Conservation (phyloP, 2,888 invertebrate species). For the Callyntrura sp. region DNA sequence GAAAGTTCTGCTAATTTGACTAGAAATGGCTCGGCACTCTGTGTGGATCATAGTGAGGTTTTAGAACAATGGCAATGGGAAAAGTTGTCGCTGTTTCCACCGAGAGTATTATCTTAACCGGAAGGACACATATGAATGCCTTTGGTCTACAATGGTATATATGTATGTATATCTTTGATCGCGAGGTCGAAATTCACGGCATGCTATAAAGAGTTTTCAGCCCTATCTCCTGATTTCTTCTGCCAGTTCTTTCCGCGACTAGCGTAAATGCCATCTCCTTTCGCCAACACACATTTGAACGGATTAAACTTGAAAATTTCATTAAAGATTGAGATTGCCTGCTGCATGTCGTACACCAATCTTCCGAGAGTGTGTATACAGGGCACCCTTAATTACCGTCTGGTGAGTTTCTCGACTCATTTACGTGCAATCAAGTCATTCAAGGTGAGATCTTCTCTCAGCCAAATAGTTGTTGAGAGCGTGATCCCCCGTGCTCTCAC, state of each 20-base stretch:
- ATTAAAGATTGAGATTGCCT: slow-evolving; percentile 38
- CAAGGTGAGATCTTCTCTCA: slow-evolving; percentile 5
- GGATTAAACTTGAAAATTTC: slow-evolving; percentile 27
- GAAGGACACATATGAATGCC: background rate
- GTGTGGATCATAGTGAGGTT: no score
- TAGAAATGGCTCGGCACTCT: background rate
- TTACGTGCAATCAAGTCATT: slow-evolving; percentile 41
- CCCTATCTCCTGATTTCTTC: background rate
- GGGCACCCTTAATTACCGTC: slow-evolving; percentile 47
- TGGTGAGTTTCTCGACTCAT: slow-evolving; percentile 16
- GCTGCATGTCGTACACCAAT: slow-evolving; percentile 14
- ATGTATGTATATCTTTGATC: background rate
- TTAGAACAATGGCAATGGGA: slow-evolving; percentile 2
- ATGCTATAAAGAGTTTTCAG: background rate
- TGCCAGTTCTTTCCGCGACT: background rate
- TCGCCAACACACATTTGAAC: background rate
- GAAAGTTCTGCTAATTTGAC: background rate
- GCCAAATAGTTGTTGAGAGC: background rate
- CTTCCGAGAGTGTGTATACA: no score
- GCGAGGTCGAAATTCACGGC: slow-evolving; percentile 3
- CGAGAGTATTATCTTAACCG: no score
- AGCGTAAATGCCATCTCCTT: background rate
- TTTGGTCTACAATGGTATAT: no score
- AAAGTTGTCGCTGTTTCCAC: background rate
- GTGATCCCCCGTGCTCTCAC: background rate